A percentile compares a stretch with the other conserved stretches of the same genome.
Conservation (phyloP, 2,113 vertebrate genomes). For the Stictonetta naevosa region DNA sequence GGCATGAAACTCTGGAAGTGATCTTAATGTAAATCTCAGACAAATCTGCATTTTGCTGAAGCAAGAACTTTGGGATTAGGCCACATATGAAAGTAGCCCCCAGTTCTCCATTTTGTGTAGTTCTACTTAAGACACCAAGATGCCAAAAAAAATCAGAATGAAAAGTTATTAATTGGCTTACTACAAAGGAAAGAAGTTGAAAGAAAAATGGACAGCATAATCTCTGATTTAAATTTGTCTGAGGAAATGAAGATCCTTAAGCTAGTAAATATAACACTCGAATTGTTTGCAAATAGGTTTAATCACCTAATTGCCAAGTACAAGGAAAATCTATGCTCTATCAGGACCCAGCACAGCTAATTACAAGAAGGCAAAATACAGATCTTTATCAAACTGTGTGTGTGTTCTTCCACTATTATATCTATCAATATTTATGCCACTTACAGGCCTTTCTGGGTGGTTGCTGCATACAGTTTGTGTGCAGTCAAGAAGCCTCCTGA, state of each 20-base stretch:
- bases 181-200: neutral
- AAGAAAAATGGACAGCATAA: neutral
- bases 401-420: neutral
- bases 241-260: neutral
- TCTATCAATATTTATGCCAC: slow-evolving; percentile 39
- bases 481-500: neutral
- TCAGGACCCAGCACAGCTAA: neutral
- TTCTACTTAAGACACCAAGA: neutral
- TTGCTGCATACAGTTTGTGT: neutral
- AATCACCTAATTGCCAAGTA: slow-evolving; percentile 36
- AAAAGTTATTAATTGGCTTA: slow-evolving; percentile 20
- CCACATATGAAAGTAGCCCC: neutral
- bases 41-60: slow-evolving; percentile 13
- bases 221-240: neutral
- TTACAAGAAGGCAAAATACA: slow-evolving; percentile 32
- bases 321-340: slow-evolving; percentile 7
- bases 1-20: neutral
- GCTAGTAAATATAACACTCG: neutral
- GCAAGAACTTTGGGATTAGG: neutral
- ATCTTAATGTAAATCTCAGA: neutral
- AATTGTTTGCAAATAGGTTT: slow-evolving; percentile 47
- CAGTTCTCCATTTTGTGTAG: neutral
- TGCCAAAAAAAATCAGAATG: neutral
- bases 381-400: slow-evolving; percentile 2
- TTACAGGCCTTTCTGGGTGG: slow-evolving; percentile 40